These are phyloP conservation scores for Xyliphius kryptos DNA, from an alignment of 2,113 vertebrate genomes.

Conservation along the genomic window DNA sequence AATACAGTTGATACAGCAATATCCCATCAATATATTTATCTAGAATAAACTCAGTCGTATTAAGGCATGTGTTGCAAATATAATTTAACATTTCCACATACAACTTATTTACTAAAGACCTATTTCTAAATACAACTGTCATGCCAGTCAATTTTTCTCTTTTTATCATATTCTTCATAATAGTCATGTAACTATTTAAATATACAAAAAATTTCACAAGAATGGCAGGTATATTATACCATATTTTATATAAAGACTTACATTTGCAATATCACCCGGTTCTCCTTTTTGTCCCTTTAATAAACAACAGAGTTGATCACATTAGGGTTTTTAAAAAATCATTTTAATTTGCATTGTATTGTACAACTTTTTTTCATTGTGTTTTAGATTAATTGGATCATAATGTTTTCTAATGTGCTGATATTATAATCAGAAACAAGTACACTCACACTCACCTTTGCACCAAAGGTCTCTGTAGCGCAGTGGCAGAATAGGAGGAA, in stretches of 20 bases:
- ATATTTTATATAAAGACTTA: constrained; percentile 62
- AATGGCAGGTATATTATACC: background rate
- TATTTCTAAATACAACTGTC: constrained; percentile 3
- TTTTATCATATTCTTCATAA: no score
- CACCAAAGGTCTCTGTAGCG: constrained; percentile 65
- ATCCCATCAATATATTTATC: no score
- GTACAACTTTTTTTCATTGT: no score
- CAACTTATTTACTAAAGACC: no score
- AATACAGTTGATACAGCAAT: no score
- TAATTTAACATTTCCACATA: no score
- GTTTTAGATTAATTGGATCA: background rate
- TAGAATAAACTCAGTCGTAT: no score
- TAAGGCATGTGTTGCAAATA: no score
- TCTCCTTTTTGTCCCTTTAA: constrained; percentile 88
- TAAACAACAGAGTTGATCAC: background rate
- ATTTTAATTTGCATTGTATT: no score
- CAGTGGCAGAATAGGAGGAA: constrained; percentile 33
- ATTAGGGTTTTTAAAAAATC: constrained; percentile 8
- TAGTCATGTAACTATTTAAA: no score
- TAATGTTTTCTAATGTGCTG: background rate
- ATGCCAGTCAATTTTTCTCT: no score
- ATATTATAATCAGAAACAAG: no score
- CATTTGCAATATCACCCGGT: constrained; percentile 87
- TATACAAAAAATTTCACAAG: background rate
- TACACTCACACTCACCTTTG: constrained; percentile 79